Conservation (phyloP, 2,113 vertebrate species). For the Jaculus jaculus region DNA sequence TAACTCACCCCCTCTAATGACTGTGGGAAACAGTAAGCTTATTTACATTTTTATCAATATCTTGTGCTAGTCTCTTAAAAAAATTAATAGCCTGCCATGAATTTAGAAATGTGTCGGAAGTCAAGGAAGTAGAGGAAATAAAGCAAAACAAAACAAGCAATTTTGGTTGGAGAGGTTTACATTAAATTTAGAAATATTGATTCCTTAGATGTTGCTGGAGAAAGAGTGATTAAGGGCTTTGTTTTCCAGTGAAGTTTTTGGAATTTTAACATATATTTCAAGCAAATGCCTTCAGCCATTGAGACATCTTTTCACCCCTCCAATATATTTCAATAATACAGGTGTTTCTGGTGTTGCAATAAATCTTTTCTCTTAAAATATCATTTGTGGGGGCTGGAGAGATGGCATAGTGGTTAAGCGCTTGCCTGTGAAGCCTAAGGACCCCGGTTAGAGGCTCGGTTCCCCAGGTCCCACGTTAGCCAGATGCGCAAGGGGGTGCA, state of each 20-base stretch:
- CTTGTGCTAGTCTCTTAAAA: background rate
- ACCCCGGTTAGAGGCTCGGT: too few species aligned
- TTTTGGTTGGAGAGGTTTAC: background rate
- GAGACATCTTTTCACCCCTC: too few species aligned
- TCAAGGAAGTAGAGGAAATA: slow-evolving; percentile 41
- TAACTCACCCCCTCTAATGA: slow-evolving; percentile 20
- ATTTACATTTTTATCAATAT: slow-evolving; percentile 53
- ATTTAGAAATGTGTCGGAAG: background rate
- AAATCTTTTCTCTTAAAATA: background rate
- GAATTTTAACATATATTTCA: slow-evolving; percentile 36
- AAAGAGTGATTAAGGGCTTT: background rate
- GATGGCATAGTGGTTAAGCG: too few species aligned
- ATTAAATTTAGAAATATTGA: slow-evolving; percentile 45
- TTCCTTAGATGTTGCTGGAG: slow-evolving; percentile 21
- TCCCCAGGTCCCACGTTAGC: too few species aligned
- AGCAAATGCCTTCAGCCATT: background rate
- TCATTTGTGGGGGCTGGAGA: background rate
- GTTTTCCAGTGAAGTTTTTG: background rate
- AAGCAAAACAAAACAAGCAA: background rate
- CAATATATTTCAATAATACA: slow-evolving; percentile 28
- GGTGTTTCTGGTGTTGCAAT: background rate
- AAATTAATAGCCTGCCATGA: background rate
- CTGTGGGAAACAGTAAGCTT: background rate
- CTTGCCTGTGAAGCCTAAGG: too few species aligned
- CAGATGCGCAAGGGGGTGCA: too few species aligned